phyloP scores from a whole-genome alignment of 2,888 invertebrate species.

The Oscheius myriophilus region DNA sequence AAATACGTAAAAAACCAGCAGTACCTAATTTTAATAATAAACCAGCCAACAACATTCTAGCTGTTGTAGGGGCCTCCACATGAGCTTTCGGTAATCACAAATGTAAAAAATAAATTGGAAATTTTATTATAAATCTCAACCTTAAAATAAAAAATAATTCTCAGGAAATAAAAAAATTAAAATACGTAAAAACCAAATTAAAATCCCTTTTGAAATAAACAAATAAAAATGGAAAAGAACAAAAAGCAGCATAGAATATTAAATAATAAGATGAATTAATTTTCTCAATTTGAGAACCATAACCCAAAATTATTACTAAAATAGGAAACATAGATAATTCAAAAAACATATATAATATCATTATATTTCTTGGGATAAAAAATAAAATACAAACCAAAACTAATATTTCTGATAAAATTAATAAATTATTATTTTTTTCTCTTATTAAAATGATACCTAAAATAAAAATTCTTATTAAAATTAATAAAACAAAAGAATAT shows the following conservation, averaged over 20 bases:
- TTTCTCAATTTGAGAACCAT: conserved; percentile 62
- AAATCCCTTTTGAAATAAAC: conserved; percentile 51
- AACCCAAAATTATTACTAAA: too few relatives aligned
- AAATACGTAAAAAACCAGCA: conserved; percentile 58
- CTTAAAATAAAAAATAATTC: conserved; percentile 57
- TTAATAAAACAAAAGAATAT: conserved; percentile 50
- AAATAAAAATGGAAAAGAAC: conserved; percentile 60
- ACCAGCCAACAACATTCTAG: conserved; percentile 59
- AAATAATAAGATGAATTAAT: conserved; percentile 61
- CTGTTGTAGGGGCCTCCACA: conserved; percentile 63
- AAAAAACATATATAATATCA: conserved; percentile 60
- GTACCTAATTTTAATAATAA: conserved; percentile 59
- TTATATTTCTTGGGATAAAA: conserved; percentile 58
- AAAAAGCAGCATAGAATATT: conserved; percentile 60
- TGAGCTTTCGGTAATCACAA: conserved; percentile 61
- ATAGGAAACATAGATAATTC: conserved; percentile 59
- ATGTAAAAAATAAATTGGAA: too few relatives aligned
- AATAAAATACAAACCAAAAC: conserved; percentile 52
- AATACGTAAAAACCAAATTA: conserved; percentile 48
- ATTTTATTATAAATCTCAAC: conserved; percentile 52
- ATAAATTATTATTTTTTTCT: conserved; percentile 50
- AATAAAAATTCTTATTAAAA: conserved; percentile 57
- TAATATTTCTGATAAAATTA: conserved; percentile 48
- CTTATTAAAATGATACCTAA: conserved; percentile 51
- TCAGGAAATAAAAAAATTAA: conserved; percentile 50